Base-by-base conservation (phyloP, 2,888 invertebrate species). In the Cerceris rybyensis region DNA sequence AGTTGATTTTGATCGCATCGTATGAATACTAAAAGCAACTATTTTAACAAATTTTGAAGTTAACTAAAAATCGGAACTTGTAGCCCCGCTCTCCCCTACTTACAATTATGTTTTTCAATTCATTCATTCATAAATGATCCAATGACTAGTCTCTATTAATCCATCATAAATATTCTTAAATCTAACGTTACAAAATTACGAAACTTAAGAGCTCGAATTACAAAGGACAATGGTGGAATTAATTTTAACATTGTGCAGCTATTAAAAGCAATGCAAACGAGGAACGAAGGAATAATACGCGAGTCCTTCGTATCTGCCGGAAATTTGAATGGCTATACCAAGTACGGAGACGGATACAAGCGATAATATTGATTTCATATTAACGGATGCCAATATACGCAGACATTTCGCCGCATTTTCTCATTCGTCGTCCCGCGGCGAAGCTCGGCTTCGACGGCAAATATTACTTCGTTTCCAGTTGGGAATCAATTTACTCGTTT, bases 401-500 rank as follows among this genome's bases (percentile, higher is more conserved):
- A 50, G 69, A 78, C 80, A 75, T 78, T 82, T 57, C 57, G 71
- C 63, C 70, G 52, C 75, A 77, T 78, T 79, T 59, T 59, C 68
- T 63, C 69, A 63, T 66, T 77, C 75, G 70, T 72, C 61, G 70
- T 70, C 65, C 60, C 80, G 67, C 72, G 68, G 52, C 70, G 58
- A 68, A 43, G 65, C 57, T 8, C 70, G 43, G 67, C 74, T 71
- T 78, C 84, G 75, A 84, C 81, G 71, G 76, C 77, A 71, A 83
- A 83, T 84, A 80, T 84, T 82, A 78, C 78, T 69, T 71, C 72
- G 76, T 81, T 78, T 80, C 78, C 85, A 76, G 72, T 61, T 67
- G 79, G 70, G 63, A 76, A 77, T 81, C 85, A 75, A 83, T 83
- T 83, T 83, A 83, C 78, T 81, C 83, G 81, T 83, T 83, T 75